phyloP scores from a whole-genome alignment of 2,888 invertebrate species.

The Eulithis testata region DNA sequence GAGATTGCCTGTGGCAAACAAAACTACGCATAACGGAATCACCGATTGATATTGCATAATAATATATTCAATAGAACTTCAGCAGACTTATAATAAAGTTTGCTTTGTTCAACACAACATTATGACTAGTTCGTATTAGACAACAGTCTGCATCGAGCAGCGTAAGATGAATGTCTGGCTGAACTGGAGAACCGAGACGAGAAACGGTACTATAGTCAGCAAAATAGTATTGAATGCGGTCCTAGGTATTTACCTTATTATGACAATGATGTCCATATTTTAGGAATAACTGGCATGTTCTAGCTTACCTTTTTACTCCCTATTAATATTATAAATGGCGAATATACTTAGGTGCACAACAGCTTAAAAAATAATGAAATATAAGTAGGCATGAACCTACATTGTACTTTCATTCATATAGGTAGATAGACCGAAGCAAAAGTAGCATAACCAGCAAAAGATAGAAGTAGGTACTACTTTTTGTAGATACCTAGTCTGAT shows the following conservation, averaged over 20 bases:
- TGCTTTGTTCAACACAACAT: conserved; percentile 26
- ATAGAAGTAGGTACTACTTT: too few relatives aligned
- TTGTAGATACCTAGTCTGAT: too few relatives aligned
- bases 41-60: conserved; percentile 34
- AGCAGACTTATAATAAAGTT: not conserved
- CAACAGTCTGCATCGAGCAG: conserved; percentile 42
- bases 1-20: conserved; percentile 23
- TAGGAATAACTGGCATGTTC: too few relatives aligned
- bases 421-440: too few relatives aligned
- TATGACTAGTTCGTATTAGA: conserved; percentile 28
- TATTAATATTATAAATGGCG: too few relatives aligned
- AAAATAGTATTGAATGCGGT: not conserved
- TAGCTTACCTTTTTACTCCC: too few relatives aligned
- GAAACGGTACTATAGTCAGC: conserved; percentile 14
- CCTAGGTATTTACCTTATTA: not conserved
- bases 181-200: not conserved
- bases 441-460: too few relatives aligned
- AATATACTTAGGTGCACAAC: too few relatives aligned
- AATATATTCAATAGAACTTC: conserved; percentile 10
- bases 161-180: conserved; percentile 36
- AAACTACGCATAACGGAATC: conserved; percentile 37
- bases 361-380: too few relatives aligned
- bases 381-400: too few relatives aligned
- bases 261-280: too few relatives aligned
- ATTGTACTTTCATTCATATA: too few relatives aligned